Evolutionary conservation across 2,113 vertebrate genomes (phyloP), one percentile per base, ranked within the genome.

Genomic region (Scolopax mira): DNA sequence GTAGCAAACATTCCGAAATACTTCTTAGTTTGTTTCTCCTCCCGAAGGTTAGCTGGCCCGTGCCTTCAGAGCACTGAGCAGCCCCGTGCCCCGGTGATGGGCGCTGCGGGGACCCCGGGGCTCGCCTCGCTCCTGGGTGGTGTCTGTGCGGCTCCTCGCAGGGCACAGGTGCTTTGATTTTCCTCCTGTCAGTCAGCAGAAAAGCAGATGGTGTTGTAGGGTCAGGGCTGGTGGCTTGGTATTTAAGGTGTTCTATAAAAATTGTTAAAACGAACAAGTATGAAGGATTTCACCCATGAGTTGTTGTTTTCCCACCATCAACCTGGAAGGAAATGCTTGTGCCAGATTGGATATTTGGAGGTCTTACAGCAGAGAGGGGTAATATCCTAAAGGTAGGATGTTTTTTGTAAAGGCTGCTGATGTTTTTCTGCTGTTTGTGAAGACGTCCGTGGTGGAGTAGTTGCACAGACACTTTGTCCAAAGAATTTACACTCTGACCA

Each of bases 21-120:
- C n/a, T 31, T 31, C 11, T 18, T n/a, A 17, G 57, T 23, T 58
- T 41, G 46, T 22, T 69, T 51, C 46, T 30, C 37, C 1, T 1
- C 31, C 15, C 1, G 30, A 5, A 21, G 24, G 15, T 24, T 18
- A 5, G 30, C 0, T 10, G 51, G 16, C 27, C 31, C 13, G 31
- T 14, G 70, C 44, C 0, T 19, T 31, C 5, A 4, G 16, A 35
- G 2, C n/a, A 22, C 49, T 46, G 67, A 31, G 70, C 41, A 18
- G 44, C 67, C 1, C 0, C 18, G 44, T 39, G 2, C 30, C 62
- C 1, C 3, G 17, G 60, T 4, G 65, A 3, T 1, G 2, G 61
- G 3, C 4, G 10, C 79, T 67, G 82, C 44, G 4, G 54, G 1
- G 3, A 1, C 9, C 10, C 51, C 39, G 11, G 19, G 23, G 11